These are phyloP conservation scores for Lasioglossum villosulum DNA, from an alignment of 2,888 invertebrate genomes.

Conservation along the genomic window DNA sequence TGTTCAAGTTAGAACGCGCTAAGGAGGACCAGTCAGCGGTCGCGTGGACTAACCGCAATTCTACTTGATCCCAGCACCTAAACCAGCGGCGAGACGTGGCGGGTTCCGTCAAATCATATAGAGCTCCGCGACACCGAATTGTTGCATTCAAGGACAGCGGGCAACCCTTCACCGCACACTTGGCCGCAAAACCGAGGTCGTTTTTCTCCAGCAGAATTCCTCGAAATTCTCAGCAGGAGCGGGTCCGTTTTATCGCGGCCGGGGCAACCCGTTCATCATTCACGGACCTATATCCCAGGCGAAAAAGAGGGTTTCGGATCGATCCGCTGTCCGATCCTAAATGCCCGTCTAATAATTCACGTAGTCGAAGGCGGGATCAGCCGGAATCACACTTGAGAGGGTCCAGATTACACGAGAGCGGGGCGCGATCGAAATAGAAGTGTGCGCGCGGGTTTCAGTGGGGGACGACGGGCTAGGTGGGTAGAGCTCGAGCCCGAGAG, in stretches of 20 bases:
- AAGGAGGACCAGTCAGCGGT: not conserved
- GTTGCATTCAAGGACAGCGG: constrained; percentile 11
- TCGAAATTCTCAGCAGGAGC: constrained; percentile 15
- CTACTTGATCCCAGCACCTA: not conserved
- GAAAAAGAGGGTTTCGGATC: constrained; percentile 43
- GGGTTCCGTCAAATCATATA: not conserved
- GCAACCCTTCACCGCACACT: not conserved
- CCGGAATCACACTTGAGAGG: constrained; percentile 72
- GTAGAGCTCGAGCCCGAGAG: constrained; percentile 3
- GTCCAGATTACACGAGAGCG: constrained; percentile 64
- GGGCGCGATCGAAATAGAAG: constrained; percentile 61
- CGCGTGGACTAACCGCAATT: not conserved
- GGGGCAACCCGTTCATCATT: constrained; percentile 49
- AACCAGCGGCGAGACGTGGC: not conserved
- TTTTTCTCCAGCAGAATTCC: constrained; percentile 6
- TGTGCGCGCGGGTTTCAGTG: constrained; percentile 34
- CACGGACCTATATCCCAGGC: constrained; percentile 20
- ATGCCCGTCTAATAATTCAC: constrained; percentile 63
- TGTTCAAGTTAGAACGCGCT: not conserved
- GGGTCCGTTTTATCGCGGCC: constrained; percentile 26
- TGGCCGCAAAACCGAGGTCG: not conserved
- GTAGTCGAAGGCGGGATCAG: constrained; percentile 63
- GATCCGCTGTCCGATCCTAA: constrained; percentile 56
- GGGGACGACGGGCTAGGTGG: not conserved
- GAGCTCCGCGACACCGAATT: constrained; percentile 1